Evolutionary conservation across 2,888 invertebrate species (phyloP).

Genomic region (Hyles lineata): DNA sequence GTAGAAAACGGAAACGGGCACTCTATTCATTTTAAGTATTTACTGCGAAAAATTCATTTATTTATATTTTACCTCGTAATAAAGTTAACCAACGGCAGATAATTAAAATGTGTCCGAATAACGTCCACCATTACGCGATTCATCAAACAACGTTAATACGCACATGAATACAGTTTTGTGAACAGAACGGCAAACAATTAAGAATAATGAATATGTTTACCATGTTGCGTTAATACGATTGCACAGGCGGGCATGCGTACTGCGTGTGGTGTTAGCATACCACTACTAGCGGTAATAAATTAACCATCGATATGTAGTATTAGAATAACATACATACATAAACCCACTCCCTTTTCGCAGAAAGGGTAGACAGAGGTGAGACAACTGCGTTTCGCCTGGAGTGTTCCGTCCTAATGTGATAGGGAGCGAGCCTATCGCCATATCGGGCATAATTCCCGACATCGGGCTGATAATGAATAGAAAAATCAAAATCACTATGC

Average conservation of each 20-base stretch:
- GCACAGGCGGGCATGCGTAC: constrained; percentile 31
- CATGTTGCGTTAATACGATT: constrained; percentile 59
- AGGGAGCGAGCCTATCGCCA: no score
- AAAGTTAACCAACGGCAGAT: constrained; percentile 48
- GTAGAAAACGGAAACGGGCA: constrained; percentile 37
- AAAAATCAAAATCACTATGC: no score
- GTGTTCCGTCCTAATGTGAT: no score
- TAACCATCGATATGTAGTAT: background rate
- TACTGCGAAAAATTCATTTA: constrained; percentile 54
- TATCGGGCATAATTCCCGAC: no score
- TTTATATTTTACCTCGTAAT: constrained; percentile 53
- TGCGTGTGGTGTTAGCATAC: background rate
- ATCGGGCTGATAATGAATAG: no score
- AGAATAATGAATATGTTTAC: constrained; percentile 64
- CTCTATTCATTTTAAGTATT: constrained; percentile 59
- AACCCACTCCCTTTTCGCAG: no score
- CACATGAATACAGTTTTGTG: constrained; percentile 57
- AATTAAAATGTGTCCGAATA: constrained; percentile 55
- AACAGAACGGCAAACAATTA: constrained; percentile 62
- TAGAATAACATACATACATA: background rate
- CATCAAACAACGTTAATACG: constrained; percentile 50
- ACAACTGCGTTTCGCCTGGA: no score
- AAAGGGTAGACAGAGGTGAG: no score
- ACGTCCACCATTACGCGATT: constrained; percentile 53
- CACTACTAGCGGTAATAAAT: background rate